Evolutionary conservation across 2,888 invertebrate species (phyloP).

Genomic region (Tipula lateralis): DNA sequence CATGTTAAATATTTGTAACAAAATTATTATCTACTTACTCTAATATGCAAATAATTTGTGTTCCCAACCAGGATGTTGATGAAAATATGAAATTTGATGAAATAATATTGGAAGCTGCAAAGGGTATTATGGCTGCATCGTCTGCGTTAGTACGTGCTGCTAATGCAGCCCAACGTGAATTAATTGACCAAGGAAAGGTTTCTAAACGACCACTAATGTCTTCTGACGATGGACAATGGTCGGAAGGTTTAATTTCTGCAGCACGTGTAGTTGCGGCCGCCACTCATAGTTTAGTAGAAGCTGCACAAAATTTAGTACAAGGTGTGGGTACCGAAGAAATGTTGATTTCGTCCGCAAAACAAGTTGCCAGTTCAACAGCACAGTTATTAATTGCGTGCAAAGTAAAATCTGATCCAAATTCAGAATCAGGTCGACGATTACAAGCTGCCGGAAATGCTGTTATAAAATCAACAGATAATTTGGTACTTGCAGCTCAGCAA

Average conservation of each 20-base stretch:
- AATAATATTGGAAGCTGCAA: slow-evolving; percentile 97
- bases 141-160: slow-evolving; percentile 95
- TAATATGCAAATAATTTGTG: not conserved
- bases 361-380: slow-evolving; percentile 95
- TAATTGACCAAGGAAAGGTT: slow-evolving; percentile 87
- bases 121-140: slow-evolving; percentile 95
- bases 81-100: slow-evolving; percentile 97
- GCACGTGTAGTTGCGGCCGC: slow-evolving; percentile 95
- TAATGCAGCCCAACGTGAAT: slow-evolving; percentile 92
- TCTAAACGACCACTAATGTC: slow-evolving; percentile 74
- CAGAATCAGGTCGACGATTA: slow-evolving; percentile 85
- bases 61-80: slow-evolving; percentile 67
- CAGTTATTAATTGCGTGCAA: slow-evolving; percentile 97
- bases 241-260: slow-evolving; percentile 92
- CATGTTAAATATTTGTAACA: not conserved
- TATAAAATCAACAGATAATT: slow-evolving; percentile 93
- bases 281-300: slow-evolving; percentile 94
- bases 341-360: slow-evolving; percentile 91
- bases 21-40: too few species aligned
- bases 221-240: slow-evolving; percentile 97
- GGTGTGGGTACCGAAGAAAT: slow-evolving; percentile 91
- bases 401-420: slow-evolving; percentile 96
- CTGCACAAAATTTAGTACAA: slow-evolving; percentile 93
- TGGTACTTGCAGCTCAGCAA: slow-evolving; percentile 90
- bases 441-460: slow-evolving; percentile 95